Evolutionary conservation across 2,797 vertebrate species (phyloP), one percentile per base, ranked within the genome.

Genomic region (Pantherophis alleghaniensis): DNA sequence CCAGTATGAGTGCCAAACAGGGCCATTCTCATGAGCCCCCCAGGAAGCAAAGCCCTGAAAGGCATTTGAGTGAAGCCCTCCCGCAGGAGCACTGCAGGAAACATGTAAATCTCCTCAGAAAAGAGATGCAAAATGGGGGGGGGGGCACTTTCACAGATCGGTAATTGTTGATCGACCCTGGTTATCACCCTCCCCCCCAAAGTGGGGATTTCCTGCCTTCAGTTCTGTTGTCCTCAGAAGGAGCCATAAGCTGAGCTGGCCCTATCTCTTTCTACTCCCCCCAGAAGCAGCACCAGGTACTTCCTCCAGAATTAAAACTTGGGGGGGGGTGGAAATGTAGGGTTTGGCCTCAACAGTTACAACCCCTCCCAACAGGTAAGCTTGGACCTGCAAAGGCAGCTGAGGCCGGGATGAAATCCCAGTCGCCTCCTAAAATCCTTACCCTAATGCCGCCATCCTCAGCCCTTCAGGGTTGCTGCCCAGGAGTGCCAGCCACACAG

Each of bases 251-350:
- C 69, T 37, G 16, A 37, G 16, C n/a, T 32, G 66, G 10, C 63
- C 28, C 14, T 2, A 1, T 4, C 14, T 0, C 28, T 37, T 74
- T 42, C 42, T 20, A 10, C 63, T n/a, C 32, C 16, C 14, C 14
- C 16, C 32, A 20, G 32, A 37, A 10, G 32, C 32, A 79, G 32
- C 32, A 4, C 16, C 66, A 69, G 66, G 13, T 0, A 13, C n/a
- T 32, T 69, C 66, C 32, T 42, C 69, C 7, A 20, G 2, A 3
- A 9, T 79, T 42, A 3, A 79, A 20, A 7, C 16, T 20, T 20
- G 0, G 0, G 61, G 1, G 61, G 1, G 55, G n/a, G 13, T 13
- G 60, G 7, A 3, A 1, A 22, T 22, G 6, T 7, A 79, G 74
- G 7, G 74, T 5, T 79, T 10, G 74, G 18, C 3, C 32, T 22